phyloP scores from a whole-genome alignment of 2,113 vertebrate genomes.

The Pontoporia blainvillei region DNA sequence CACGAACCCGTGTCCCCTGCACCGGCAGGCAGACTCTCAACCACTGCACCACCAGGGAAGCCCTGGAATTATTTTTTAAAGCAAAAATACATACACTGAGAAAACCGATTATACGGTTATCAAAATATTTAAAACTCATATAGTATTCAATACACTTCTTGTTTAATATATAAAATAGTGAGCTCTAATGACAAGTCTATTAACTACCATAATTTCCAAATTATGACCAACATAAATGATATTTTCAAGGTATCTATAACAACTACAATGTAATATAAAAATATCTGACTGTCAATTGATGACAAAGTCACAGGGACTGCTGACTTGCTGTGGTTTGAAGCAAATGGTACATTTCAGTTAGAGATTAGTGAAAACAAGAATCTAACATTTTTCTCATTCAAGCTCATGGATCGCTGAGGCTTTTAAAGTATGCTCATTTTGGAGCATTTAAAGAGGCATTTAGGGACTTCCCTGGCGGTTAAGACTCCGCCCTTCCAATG shows the following conservation, averaged over 20 bases:
- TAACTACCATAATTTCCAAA: conserved; percentile 19
- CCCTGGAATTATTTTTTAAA: background rate
- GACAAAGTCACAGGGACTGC: background rate
- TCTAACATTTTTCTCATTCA: background rate
- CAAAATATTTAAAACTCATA: background rate
- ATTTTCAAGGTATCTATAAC: conserved; percentile 14
- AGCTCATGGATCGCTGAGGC: background rate
- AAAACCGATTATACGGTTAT: background rate
- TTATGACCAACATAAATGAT: background rate
- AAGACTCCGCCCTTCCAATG: too few relatives aligned
- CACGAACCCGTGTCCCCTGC: too few relatives aligned
- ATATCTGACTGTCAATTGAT: background rate
- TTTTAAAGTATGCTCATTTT: background rate
- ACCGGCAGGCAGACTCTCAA: too few relatives aligned
- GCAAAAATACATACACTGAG: background rate
- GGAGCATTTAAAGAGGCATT: background rate
- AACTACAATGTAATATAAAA: background rate
- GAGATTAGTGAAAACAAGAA: background rate
- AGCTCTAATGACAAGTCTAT: background rate
- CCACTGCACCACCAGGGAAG: too few relatives aligned
- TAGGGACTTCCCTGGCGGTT: background rate
- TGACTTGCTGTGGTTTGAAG: background rate
- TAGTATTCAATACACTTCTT: background rate
- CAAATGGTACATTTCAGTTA: conserved; percentile 17
- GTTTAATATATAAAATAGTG: background rate